phyloP scores from a whole-genome alignment of 2,797 vertebrate species.

The Rhinichthys osculus region DNA sequence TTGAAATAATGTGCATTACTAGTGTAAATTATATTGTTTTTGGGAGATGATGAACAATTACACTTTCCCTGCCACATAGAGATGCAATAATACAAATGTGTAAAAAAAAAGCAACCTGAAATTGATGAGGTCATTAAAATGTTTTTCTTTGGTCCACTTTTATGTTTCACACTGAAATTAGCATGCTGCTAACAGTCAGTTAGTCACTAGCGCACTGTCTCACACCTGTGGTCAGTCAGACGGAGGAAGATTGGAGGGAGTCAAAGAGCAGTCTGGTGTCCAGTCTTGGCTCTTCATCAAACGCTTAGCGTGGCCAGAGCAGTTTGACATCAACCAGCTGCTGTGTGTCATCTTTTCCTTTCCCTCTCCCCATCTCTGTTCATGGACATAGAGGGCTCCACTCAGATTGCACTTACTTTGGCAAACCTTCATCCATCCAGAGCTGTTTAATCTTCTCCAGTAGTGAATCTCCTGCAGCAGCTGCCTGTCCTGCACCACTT shows the following conservation, averaged over 20 bases:
- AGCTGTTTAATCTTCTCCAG: constrained; percentile 60
- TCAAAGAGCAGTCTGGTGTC: constrained; percentile 54
- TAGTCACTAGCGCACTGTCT: background rate
- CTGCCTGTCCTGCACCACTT: constrained; percentile 55
- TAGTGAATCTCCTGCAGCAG: constrained; percentile 51
- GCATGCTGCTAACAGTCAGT: constrained; percentile 26
- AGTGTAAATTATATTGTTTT: background rate
- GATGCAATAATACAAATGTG: constrained; percentile 1
- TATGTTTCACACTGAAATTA: background rate
- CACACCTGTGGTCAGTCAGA: constrained; percentile 36
- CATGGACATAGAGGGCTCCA: constrained; percentile 31
- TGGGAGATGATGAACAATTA: background rate
- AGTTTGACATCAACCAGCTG: constrained; percentile 59
- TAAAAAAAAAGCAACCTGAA: background rate
- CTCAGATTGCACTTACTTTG: constrained; percentile 42
- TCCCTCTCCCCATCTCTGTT: constrained; percentile 22
- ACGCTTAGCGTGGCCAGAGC: constrained; percentile 52
- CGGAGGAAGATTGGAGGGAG: constrained; percentile 36
- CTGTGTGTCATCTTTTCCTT: constrained; percentile 58
- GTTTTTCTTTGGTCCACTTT: background rate
- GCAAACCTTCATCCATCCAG: constrained; percentile 51
- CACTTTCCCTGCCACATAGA: background rate
- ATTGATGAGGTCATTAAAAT: constrained; percentile 5
- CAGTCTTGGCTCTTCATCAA: constrained; percentile 59
- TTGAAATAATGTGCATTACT: constrained; percentile 3